Evolutionary conservation across 2,113 vertebrate genomes (phyloP), one percentile per base, ranked within the genome.

Genomic region (Ornithorhynchus anatinus): DNA sequence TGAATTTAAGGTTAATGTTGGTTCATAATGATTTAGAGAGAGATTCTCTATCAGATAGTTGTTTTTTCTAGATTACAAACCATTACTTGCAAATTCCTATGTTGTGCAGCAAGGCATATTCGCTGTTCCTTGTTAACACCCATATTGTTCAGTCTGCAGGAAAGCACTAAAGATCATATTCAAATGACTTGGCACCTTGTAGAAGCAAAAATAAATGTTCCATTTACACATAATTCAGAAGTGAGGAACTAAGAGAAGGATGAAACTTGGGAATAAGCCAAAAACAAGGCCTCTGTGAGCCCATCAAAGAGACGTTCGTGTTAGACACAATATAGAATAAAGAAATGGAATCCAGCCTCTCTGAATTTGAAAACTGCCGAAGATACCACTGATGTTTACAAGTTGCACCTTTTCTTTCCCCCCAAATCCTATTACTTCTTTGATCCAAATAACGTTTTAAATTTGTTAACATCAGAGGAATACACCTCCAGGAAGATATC

Each of bases 151-250:
- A 36, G 48, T 67, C 31, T 71, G 38, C 37, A 71, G 29, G 31
- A 81, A 65, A 33, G 54, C 2, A 25, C 50, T 54, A 82, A 87
- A 72, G 20, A 76, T 35, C 54, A 72, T 80, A 76, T 50, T 83
- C 5, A 20, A 83, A 85, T 71, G 79, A 79, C 35, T 40, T 71
- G 66, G 59, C 50, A 84, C 12, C 12, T 86, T 86, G 68, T 69
- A 88, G 39, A 32, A 72, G 66, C 36, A 81, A 82, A 85, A 91
- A 87, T 82, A 69, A 35, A 75, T 72, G 60, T 67, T 88, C 72
- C 47, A 76, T 72, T 80, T 88, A 72, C 43, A 85, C 82, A 72
- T 81, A 61, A 58, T 5, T 75, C 22, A 78, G 77, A 89, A 58
- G 35, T 42, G 68, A 15, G 40, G 16, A 59, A 65, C 85, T 77